A percentile compares a stretch with the other conserved stretches of the same genome.
phyloP scores from a whole-genome alignment of 2,797 vertebrate species.

The Thripadectes ignobilis region DNA sequence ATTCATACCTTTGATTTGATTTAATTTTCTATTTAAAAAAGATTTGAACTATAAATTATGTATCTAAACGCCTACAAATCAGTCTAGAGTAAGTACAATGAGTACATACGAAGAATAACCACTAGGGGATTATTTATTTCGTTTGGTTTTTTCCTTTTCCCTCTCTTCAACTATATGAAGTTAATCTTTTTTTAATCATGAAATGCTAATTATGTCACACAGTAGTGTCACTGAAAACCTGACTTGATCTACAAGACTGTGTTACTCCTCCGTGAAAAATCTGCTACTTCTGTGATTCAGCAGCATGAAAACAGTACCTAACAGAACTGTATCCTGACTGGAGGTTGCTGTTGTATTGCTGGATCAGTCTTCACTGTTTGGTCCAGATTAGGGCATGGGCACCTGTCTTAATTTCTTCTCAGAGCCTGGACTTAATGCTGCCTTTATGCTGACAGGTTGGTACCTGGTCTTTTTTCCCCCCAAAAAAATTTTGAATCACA shows the following conservation, averaged over 20 bases:
- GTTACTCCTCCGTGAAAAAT: neutral
- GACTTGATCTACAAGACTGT: neutral
- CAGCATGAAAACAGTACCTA: neutral
- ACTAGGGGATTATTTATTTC: neutral
- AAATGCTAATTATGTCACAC: neutral
- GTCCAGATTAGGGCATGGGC: neutral
- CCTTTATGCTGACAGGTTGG: neutral
- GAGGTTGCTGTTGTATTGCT: neutral
- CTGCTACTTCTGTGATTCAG: neutral
- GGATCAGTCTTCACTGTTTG: neutral
- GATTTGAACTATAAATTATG: neutral
- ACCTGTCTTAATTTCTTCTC: neutral
- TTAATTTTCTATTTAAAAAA: slow-evolving; percentile 4
- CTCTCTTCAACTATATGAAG: neutral
- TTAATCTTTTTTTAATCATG: neutral
- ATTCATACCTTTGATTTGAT: slow-evolving; percentile 19
- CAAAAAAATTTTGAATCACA: neutral
- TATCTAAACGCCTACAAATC: neutral
- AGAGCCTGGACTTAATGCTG: neutral
- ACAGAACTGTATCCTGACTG: neutral
- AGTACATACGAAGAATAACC: neutral
- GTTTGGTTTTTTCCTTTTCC: accelerated
- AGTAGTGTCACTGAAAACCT: neutral
- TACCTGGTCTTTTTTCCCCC: neutral
- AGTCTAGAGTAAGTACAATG: neutral